Evolutionary conservation across 2,888 invertebrate species (phyloP).

Genomic region (Celastrina argiolus): DNA sequence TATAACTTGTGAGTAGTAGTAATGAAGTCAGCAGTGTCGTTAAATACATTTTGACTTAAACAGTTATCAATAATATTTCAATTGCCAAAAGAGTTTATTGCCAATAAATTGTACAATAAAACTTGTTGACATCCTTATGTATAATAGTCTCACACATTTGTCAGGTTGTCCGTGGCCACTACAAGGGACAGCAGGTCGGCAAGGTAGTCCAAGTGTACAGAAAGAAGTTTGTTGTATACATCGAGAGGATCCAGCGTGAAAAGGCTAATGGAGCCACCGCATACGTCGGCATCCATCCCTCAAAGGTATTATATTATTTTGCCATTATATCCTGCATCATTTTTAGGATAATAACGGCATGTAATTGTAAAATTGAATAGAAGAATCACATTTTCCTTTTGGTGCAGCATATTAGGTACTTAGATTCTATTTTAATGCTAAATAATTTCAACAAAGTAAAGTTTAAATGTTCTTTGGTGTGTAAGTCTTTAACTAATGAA

Average conservation of each 20-base stretch:
- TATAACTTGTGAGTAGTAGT: too few relatives aligned
- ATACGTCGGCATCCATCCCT: conserved; percentile 99
- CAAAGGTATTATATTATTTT: conserved; percentile 82
- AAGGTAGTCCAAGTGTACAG: conserved; percentile 99
- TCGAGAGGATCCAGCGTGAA: conserved; percentile 99
- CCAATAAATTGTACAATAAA: conserved; percentile 20
- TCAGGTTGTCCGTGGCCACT: conserved; percentile 97
- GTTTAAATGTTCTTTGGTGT: too few relatives aligned
- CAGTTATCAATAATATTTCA: background rate
- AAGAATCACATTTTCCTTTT: too few relatives aligned
- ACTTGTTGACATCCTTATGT: conserved; percentile 24
- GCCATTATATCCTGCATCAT: background rate
- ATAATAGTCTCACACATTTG: conserved; percentile 21
- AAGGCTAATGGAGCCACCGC: conserved; percentile 99
- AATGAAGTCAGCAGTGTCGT: too few relatives aligned
- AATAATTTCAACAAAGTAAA: too few relatives aligned
- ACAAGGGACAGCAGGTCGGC: conserved; percentile 99
- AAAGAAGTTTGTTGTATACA: conserved; percentile 98
- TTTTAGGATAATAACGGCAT: background rate
- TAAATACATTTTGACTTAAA: too few relatives aligned
- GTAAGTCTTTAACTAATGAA: too few relatives aligned
- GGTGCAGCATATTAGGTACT: too few relatives aligned
- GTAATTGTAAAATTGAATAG: too few relatives aligned
- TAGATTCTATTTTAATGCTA: too few relatives aligned
- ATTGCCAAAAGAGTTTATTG: background rate